A percentile compares a stretch with the other conserved stretches of the same genome.
Evolutionary conservation across 2,888 invertebrate species (phyloP).

Genomic region (Trachelus troglodyta): DNA sequence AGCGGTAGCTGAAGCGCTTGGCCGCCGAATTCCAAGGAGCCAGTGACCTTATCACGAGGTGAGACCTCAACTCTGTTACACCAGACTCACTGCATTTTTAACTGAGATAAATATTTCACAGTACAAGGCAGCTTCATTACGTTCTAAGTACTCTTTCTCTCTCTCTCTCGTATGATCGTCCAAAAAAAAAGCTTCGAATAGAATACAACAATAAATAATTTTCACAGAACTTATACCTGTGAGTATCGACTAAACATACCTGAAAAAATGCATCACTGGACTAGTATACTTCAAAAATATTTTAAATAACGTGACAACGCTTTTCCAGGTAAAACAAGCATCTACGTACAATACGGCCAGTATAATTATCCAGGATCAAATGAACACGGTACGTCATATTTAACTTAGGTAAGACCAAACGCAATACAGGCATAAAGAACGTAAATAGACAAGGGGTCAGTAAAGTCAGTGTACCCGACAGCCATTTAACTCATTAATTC

Average conservation of each 20-base stretch:
- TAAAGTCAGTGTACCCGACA: not conserved
- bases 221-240: not conserved
- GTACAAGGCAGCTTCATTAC: not conserved
- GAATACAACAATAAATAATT: not conserved
- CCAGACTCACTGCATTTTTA: slow-evolving; percentile 21
- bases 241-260: not conserved
- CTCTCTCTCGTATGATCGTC: not conserved
- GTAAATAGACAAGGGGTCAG: not conserved
- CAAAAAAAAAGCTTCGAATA: not conserved
- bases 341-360: not conserved
- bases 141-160: not conserved
- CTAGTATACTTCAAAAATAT: not conserved
- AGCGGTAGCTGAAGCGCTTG: not conserved
- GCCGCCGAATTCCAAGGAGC: not conserved
- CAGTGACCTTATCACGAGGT: slow-evolving; percentile 35
- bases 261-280: not conserved
- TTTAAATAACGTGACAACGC: not conserved
- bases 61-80: slow-evolving; percentile 44
- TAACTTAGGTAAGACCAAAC: not conserved
- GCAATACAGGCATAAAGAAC: not conserved
- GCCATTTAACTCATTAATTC: not conserved
- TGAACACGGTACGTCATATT: not conserved
- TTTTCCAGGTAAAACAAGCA: not conserved
- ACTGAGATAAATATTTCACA: not conserved
- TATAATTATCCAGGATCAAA: not conserved